Evolutionary conservation across 1,140 invertebrate species (phyloP).

Genomic region (Neodiprion fabricii): DNA sequence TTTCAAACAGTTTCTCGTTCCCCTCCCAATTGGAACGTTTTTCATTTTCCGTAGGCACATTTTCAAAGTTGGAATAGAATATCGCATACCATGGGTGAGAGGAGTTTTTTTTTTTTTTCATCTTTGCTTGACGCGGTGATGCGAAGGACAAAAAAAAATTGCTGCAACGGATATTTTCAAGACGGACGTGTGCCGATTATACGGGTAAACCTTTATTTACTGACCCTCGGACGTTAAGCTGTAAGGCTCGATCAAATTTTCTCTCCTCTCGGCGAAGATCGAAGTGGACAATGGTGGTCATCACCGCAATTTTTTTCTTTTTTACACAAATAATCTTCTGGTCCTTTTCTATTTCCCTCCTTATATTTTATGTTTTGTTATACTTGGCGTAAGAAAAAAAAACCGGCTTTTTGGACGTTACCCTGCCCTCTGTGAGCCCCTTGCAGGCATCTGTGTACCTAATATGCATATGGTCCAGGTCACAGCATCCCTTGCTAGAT

Average conservation of each 20-base stretch:
- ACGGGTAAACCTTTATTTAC: too few relatives aligned
- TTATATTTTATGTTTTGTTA: slow-evolving; percentile 3
- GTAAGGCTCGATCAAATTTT: not conserved
- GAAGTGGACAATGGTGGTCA: slow-evolving; percentile 5
- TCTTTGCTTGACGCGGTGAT: too few relatives aligned
- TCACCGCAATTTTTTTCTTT: slow-evolving; percentile 15
- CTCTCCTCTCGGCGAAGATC: not conserved
- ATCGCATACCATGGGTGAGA: too few relatives aligned
- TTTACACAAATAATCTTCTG: not conserved
- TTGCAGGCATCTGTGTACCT: slow-evolving; percentile 54
- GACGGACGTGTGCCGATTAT: too few relatives aligned
- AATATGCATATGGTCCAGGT: slow-evolving; percentile 59
- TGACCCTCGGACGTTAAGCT: too few relatives aligned
- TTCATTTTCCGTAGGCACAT: too few relatives aligned
- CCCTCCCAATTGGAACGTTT: too few relatives aligned
- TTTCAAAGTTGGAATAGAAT: too few relatives aligned
- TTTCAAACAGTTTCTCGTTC: too few relatives aligned
- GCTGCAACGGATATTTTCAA: too few relatives aligned
- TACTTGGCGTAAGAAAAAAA: slow-evolving; percentile 26
- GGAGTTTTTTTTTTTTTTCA: too few relatives aligned
- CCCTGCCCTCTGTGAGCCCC: slow-evolving; percentile 28
- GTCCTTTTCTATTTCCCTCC: slow-evolving; percentile 11
- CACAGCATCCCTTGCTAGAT: slow-evolving; percentile 41
- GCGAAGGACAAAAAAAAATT: too few relatives aligned
- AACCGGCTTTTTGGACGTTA: slow-evolving; percentile 50